A percentile compares a stretch with the other conserved stretches of the same genome.
These are phyloP conservation scores for Drosophila vallismaia DNA, from an alignment of 2,888 invertebrate genomes.

Conservation along the genomic window DNA sequence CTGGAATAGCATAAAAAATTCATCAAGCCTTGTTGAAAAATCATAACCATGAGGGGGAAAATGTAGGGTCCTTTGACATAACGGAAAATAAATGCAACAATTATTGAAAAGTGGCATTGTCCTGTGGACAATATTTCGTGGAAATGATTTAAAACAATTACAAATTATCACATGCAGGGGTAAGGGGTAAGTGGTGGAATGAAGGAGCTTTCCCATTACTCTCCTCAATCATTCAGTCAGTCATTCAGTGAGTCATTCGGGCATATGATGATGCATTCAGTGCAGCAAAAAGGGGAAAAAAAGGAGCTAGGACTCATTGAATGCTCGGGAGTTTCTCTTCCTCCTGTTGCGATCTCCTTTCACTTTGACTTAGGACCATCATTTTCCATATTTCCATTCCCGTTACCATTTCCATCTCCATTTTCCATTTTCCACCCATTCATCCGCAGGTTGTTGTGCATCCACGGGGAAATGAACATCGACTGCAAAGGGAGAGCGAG, in stretches of 20 bases:
- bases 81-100: conserved; percentile 13
- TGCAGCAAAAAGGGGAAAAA: conserved; percentile 9
- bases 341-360: conserved; percentile 23
- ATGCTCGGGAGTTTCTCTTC: conserved; percentile 39
- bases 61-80: neutral
- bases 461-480: conserved; percentile 71
- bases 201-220: conserved; percentile 2
- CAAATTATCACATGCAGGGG: conserved; percentile 57
- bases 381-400: conserved; percentile 14
- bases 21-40: conserved; percentile 4
- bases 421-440: conserved; percentile 26
- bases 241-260: conserved; percentile 41
- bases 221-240: conserved; percentile 25
- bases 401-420: conserved; percentile 51
- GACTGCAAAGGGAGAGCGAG: conserved; percentile 49
- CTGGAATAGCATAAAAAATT: conserved; percentile 17
- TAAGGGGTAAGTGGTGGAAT: too few relatives aligned
- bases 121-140: conserved; percentile 10
- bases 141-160: conserved; percentile 31
- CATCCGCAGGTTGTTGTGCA: conserved; percentile 54
- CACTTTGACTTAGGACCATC: conserved; percentile 51
- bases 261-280: conserved; percentile 55
- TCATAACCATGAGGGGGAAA: conserved; percentile 10
- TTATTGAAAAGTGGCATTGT: conserved; percentile 22
- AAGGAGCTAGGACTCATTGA: conserved; percentile 43